Percentiles rank a stretch among this genome's conserved stretches.
These are phyloP conservation scores for Exocentrus adspersus DNA, from an alignment of 2,888 invertebrate genomes.

Conservation along the genomic window DNA sequence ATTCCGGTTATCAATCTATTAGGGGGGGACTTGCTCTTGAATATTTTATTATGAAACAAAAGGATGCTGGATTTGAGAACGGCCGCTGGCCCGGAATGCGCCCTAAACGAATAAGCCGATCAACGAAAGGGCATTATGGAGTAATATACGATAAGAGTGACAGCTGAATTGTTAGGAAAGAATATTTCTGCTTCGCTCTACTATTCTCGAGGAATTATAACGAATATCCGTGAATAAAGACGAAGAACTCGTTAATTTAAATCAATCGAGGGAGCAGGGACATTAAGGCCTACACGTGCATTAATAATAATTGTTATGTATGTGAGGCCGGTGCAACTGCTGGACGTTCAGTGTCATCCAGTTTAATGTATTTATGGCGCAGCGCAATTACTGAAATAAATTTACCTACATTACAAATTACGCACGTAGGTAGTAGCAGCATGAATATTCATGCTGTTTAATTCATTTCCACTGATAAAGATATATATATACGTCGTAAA, in stretches of 20 bases:
- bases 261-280: slow-evolving; percentile 15
- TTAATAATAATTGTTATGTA: slow-evolving; percentile 28
- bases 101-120: too few species aligned
- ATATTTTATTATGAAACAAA: background rate
- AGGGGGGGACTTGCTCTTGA: background rate
- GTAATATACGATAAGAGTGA: too few species aligned
- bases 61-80: background rate
- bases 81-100: too few species aligned
- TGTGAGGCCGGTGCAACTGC: slow-evolving; percentile 29
- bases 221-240: slow-evolving; percentile 18
- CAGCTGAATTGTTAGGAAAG: too few species aligned
- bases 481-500: slow-evolving; percentile 15
- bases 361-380: slow-evolving; percentile 45
- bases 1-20: slow-evolving; percentile 22
- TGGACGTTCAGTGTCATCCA: slow-evolving; percentile 33
- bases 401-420: slow-evolving; percentile 36
- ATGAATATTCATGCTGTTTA: slow-evolving; percentile 29
- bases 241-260: slow-evolving; percentile 23
- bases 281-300: slow-evolving; percentile 16
- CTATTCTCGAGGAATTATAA: too few species aligned
- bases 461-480: slow-evolving; percentile 24
- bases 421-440: slow-evolving; percentile 14
- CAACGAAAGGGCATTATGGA: too few species aligned
- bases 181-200: too few species aligned
- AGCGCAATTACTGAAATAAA: slow-evolving; percentile 40